Evolutionary conservation across 2,797 vertebrate genomes (phyloP), one percentile per base, ranked within the genome.

Genomic region (Poeciliopsis infans): DNA sequence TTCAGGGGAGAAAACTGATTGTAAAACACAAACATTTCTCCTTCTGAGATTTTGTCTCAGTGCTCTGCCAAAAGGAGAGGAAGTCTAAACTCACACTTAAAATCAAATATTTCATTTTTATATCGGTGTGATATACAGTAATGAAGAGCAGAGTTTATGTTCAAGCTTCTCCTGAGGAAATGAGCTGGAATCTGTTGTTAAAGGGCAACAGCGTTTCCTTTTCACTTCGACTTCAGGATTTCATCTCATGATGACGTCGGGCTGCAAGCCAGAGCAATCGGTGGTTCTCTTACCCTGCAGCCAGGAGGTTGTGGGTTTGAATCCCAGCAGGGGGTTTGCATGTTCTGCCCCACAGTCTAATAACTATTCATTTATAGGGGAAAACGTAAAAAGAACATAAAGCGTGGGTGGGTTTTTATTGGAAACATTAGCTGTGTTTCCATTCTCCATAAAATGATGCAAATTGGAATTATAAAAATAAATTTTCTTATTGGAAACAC

Each of bases 1-100:
- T 85, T 86, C 74, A 90, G 72, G 18, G 77, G 75, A 78, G 79
- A 76, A 79, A 70, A 78, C 72, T 76, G 76, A 77, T 53, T 72
- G 75, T 79, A 75, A 76, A 89, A 86, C 61, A 53, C 47, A 83
- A 88, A 79, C 76, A 79, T 81, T 85, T 87, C 84, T 88, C 7
- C 79, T 90, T 90, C 84, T 88, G 69, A 84, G 64, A 87, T 81
- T 78, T 45, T 71, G 49, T 80, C 78, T 85, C 74, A 78, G 80
- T 74, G 25, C 23, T 78, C 43, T 33, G 46, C 57, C 59, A 77
- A 85, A 74, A 49, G 47, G 78, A 81, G 75, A 39, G 53, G 23
- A n/a, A 55, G 78, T n/a, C 49, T 31, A 51, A 72, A 70, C 75
- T 84, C 45, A 66, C 69, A 76, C 12, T 3, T 33, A 72, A 78